Evolutionary conservation across 1,140 invertebrate genomes (phyloP).

Genomic region (Temnothorax curvispinosus): DNA sequence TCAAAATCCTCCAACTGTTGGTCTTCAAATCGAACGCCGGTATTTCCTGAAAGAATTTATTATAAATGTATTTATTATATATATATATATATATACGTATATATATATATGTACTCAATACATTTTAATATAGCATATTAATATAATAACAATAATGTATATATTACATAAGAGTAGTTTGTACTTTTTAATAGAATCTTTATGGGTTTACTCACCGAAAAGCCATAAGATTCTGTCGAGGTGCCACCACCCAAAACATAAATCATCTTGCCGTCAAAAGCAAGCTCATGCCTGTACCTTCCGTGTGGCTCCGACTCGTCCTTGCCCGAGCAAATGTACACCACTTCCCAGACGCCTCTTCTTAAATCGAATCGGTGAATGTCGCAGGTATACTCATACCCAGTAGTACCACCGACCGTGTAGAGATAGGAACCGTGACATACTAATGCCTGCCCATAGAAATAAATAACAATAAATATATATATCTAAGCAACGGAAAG

Average conservation of each 20-base stretch:
- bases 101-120: neutral
- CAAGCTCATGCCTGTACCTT: slow-evolving; percentile 94
- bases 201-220: slow-evolving; percentile 82
- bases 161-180: neutral
- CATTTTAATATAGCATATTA: too few species aligned
- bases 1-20: slow-evolving; percentile 88
- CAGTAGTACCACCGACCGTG: slow-evolving; percentile 93
- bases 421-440: slow-evolving; percentile 90
- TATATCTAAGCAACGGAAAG: neutral
- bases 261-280: slow-evolving; percentile 90
- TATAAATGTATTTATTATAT: slow-evolving; percentile 29
- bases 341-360: slow-evolving; percentile 89
- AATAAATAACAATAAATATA: neutral
- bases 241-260: slow-evolving; percentile 95
- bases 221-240: slow-evolving; percentile 89
- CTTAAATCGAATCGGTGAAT: slow-evolving; percentile 92
- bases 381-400: slow-evolving; percentile 93
- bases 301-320: slow-evolving; percentile 89
- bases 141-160: too few species aligned
- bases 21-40: slow-evolving; percentile 91
- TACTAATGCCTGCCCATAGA: slow-evolving; percentile 88
- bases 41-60: slow-evolving; percentile 86
- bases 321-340: slow-evolving; percentile 89
- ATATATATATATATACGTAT: too few species aligned
- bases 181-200: neutral